These are phyloP conservation scores for Pelecanoides urinatrix DNA, from an alignment of 2,113 vertebrate genomes.

Conservation along the genomic window DNA sequence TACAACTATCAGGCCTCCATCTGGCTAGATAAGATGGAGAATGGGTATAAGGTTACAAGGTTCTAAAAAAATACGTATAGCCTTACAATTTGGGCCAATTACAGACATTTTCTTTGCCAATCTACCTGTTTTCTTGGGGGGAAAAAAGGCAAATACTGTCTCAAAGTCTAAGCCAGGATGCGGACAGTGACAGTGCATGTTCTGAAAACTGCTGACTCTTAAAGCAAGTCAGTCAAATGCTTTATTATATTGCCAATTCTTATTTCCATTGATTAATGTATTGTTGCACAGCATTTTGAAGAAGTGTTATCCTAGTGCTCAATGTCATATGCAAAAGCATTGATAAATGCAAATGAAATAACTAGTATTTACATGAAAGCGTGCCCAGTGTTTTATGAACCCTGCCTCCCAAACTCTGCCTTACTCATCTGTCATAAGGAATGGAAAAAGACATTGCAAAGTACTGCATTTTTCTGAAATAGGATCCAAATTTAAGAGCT, in stretches of 20 bases:
- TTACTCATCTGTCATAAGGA: neutral
- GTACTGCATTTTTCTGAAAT: neutral
- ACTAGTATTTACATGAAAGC: neutral
- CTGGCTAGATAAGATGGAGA: conserved; percentile 51
- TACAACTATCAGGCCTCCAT: conserved; percentile 71
- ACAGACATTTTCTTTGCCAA: neutral
- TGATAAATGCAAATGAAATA: neutral
- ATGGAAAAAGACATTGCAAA: neutral
- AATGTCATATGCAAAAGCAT: neutral
- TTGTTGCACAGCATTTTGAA: neutral
- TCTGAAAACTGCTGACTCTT: neutral
- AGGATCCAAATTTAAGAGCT: neutral
- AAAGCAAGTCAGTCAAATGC: neutral
- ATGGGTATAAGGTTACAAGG: neutral
- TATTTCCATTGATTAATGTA: neutral
- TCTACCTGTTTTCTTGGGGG: neutral
- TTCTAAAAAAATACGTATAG: neutral
- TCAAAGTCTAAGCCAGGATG: neutral
- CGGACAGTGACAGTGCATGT: neutral
- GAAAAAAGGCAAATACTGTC: neutral
- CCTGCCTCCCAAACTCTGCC: neutral
- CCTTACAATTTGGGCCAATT: neutral
- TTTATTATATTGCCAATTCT: neutral
- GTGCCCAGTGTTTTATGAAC: neutral
- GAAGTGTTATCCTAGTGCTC: neutral